Percentiles rank a stretch among this genome's conserved stretches.
Conservation (phyloP, 2,888 invertebrate genomes). For the Hyppa rectilinea region DNA sequence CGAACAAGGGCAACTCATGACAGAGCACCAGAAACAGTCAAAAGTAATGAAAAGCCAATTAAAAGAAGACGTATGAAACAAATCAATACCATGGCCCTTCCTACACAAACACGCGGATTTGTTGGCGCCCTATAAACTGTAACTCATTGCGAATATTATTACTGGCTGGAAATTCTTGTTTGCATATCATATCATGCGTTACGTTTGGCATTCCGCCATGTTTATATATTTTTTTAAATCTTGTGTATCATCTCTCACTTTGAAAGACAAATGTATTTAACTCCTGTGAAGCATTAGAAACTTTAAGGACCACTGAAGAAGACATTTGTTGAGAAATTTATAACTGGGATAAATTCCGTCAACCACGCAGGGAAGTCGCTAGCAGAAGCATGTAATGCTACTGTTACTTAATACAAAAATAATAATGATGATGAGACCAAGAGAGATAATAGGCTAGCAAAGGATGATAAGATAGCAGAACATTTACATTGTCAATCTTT, state of each 20-base stretch:
- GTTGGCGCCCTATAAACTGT: slow-evolving; percentile 36
- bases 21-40: not conserved
- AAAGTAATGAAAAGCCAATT: not conserved
- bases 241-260: slow-evolving; percentile 25
- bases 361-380: too few species aligned
- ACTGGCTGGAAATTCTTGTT: slow-evolving; percentile 40
- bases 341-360: too few species aligned
- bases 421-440: not conserved
- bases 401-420: not conserved
- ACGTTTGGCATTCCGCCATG: slow-evolving; percentile 48
- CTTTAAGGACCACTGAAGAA: not conserved
- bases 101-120: slow-evolving; percentile 1
- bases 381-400: too few species aligned
- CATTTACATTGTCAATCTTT: slow-evolving; percentile 23
- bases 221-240: slow-evolving; percentile 30
- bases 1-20: not conserved
- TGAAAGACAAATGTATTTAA: slow-evolving; percentile 11
- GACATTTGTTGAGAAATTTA: not conserved
- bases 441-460: slow-evolving; percentile 11
- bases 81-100: slow-evolving; percentile 13
- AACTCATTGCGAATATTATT: slow-evolving; percentile 48
- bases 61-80: not conserved
- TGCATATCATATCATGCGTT: slow-evolving; percentile 23
- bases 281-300: slow-evolving; percentile 6
- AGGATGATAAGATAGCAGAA: slow-evolving; percentile 27